phyloP scores from a whole-genome alignment of 2,888 invertebrate species.

The Parapristionchus giblindavisi region DNA sequence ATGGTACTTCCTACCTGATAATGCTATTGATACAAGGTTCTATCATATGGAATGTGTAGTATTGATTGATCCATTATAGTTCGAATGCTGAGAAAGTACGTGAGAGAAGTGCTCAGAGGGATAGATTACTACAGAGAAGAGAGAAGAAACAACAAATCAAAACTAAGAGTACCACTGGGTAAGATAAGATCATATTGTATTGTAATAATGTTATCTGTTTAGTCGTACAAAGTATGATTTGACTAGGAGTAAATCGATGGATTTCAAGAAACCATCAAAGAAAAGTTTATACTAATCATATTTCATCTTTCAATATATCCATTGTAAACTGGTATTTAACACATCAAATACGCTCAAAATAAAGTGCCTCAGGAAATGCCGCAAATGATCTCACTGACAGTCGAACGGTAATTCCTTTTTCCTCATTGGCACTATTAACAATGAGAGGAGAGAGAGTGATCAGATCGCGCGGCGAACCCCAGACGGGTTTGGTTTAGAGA shows the following conservation, averaged over 20 bases:
- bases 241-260: constrained; percentile 27
- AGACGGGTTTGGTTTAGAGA: neutral
- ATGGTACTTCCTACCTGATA: constrained; percentile 65
- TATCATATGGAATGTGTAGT: neutral
- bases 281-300: neutral
- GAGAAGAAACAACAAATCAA: constrained; percentile 40
- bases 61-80: constrained; percentile 37
- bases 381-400: constrained; percentile 22
- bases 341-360: neutral
- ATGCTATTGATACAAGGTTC: constrained; percentile 65
- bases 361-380: constrained; percentile 17
- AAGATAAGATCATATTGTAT: neutral
- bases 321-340: neutral
- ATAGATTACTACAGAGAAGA: constrained; percentile 53
- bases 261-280: neutral
- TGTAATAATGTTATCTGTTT: neutral
- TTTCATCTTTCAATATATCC: neutral
- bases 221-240: constrained; percentile 21
- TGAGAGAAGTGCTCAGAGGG: constrained; percentile 59
- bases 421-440: neutral
- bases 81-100: constrained; percentile 49
- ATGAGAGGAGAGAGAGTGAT: neutral
- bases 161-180: constrained; percentile 17
- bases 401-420: constrained; percentile 35
- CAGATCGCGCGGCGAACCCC: neutral